Base-by-base conservation (phyloP, 2,113 vertebrate species). In the Lonchura striata region DNA sequence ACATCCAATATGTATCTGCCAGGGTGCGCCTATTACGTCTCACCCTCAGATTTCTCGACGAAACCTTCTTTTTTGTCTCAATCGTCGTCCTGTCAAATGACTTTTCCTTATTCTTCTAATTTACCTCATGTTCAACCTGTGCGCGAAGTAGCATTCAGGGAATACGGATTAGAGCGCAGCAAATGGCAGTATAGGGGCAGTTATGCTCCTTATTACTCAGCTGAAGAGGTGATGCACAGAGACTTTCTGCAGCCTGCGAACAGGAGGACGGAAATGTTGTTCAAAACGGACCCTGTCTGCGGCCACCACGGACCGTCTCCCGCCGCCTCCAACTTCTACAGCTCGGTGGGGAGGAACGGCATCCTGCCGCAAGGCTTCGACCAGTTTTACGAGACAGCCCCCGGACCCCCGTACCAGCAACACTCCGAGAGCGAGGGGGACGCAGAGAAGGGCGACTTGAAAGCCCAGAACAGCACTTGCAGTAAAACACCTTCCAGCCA, bases 351-450 rank as follows among this genome's bases (percentile, higher is more conserved):
- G 84, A 99, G 99, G 92, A 99, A 99, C 83, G 99, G 99, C 86
- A 99, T 99, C 95, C 98, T 99, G 92, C 99, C 99, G 69, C 99
- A 99, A 97, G 99, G 98, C 92, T 99, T 99, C 96, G 99, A 99
- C 96, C 99, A 99, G 96, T 99, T 99, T 97, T 98, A 99, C 95
- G 99, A 99, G 97, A 96, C 98, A 21, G 96, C 96, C 27, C 98
- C 97, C 22, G 97, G 96, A 72, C 92, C 97, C 71, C 95, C 96
- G 33, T 98, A 97, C 96, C 94, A 97, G 88, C 94, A 95, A 72
- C 97, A 97, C 71, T 96, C 97, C 76, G 97, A 98, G 87, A 92
- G 95, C 47, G 97, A 97, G 74, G 96, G 95, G 60, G 96, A 97
- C 22, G 86, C 86, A 8, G 98, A 98, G 96, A 99, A 99, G 98